Percentiles rank a stretch among this genome's conserved stretches.
These are phyloP conservation scores for Limenitis camilla DNA, from an alignment of 2,888 invertebrate genomes.

Conservation along the genomic window DNA sequence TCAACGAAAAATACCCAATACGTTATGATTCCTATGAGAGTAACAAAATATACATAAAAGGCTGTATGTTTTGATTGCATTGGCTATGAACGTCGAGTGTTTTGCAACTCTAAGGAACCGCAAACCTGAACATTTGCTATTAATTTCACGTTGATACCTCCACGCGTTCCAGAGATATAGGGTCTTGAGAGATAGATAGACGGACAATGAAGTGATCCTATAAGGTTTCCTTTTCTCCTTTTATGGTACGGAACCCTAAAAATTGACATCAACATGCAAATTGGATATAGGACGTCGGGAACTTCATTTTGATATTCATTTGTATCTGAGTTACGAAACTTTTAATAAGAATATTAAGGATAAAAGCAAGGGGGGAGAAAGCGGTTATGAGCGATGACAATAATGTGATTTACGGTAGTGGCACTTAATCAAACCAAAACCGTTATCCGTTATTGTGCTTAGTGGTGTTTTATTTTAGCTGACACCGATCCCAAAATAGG, in stretches of 20 bases:
- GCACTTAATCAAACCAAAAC: constrained; percentile 17
- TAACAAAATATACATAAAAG: too few relatives aligned
- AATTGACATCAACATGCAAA: constrained; percentile 21
- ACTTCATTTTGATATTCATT: constrained; percentile 9
- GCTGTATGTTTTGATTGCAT: too few relatives aligned
- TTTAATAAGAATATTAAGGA: constrained; percentile 18
- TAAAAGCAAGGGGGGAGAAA: background rate
- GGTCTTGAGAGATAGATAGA: too few relatives aligned
- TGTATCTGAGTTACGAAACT: constrained; percentile 16
- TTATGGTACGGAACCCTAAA: too few relatives aligned
- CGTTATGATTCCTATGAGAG: too few relatives aligned
- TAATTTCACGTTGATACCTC: background rate
- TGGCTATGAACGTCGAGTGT: too few relatives aligned
- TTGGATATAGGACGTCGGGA: constrained; percentile 18
- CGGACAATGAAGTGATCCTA: too few relatives aligned
- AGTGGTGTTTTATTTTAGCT: constrained; percentile 15
- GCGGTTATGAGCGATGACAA: constrained; percentile 7
- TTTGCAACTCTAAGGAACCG: too few relatives aligned
- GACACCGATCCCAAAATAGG: constrained; percentile 6
- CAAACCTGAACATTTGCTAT: too few relatives aligned
- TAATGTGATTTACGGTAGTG: constrained; percentile 14
- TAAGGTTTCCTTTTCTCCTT: too few relatives aligned
- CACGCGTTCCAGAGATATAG: too few relatives aligned
- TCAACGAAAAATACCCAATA: too few relatives aligned
- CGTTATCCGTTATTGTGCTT: constrained; percentile 15